Evolutionary conservation across 2,797 vertebrate genomes (phyloP).

Genomic region (Gorsachius magnificus): DNA sequence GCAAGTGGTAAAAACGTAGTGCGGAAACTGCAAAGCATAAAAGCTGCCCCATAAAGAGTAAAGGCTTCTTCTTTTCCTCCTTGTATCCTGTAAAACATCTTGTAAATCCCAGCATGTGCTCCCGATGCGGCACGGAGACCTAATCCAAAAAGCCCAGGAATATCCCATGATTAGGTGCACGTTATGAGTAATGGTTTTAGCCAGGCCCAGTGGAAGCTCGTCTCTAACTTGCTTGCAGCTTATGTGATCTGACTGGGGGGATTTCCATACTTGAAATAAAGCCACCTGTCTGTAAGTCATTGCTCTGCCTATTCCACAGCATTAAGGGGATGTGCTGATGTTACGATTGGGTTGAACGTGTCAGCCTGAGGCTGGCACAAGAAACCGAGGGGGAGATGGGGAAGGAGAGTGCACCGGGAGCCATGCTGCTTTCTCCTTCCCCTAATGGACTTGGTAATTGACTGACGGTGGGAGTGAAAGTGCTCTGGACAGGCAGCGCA

Average conservation of each 20-base stretch:
- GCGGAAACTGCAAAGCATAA: background rate
- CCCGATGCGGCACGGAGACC: background rate
- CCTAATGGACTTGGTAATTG: background rate
- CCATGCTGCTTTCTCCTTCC: background rate
- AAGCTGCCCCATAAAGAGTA: slow-evolving; percentile 41
- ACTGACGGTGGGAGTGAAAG: background rate
- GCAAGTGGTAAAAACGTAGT: background rate
- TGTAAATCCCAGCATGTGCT: background rate
- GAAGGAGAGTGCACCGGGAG: background rate
- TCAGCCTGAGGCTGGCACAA: background rate
- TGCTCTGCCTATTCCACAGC: background rate
- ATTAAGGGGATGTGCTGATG: background rate
- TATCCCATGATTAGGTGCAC: background rate
- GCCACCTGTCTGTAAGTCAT: background rate
- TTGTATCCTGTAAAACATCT: background rate
- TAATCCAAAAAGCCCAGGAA: slow-evolving; percentile 32
- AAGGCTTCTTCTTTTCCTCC: background rate
- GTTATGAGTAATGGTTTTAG: background rate
- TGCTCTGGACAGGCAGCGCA: background rate
- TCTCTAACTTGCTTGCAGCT: background rate
- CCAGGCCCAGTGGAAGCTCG: background rate
- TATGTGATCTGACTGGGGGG: background rate
- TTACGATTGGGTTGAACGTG: accelerated
- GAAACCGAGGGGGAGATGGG: background rate
- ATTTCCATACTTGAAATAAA: background rate